Evolutionary conservation across 1,140 invertebrate genomes (phyloP).

Genomic region (Drosophila bipectinata): DNA sequence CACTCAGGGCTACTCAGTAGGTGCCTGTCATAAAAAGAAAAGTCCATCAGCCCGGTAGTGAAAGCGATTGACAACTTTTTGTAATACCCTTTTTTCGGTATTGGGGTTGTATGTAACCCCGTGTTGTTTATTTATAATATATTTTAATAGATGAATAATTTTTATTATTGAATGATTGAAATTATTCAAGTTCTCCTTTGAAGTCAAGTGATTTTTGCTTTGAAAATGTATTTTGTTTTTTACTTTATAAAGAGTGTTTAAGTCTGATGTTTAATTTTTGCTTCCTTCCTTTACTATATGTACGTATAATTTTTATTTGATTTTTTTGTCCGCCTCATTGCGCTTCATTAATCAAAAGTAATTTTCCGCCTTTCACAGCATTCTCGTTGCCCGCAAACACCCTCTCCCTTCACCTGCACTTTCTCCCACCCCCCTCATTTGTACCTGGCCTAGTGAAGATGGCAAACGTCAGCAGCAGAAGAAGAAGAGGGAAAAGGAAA

Average conservation of each 20-base stretch:
- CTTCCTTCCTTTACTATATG: constrained; percentile 10
- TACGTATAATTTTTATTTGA: constrained; percentile 54
- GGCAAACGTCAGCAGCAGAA: constrained; percentile 61
- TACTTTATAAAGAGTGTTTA: constrained; percentile 24
- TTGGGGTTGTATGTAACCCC: not conserved
- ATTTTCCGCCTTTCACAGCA: constrained; percentile 68
- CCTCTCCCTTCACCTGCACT: not conserved
- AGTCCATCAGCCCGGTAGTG: constrained; percentile 4
- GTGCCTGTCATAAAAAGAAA: constrained; percentile 44
- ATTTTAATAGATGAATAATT: no score
- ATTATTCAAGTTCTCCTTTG: no score
- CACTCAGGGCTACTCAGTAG: constrained; percentile 40
- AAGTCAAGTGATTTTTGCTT: not conserved
- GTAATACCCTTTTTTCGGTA: constrained; percentile 25
- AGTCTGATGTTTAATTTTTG: constrained; percentile 15
- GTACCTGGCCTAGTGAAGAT: constrained; percentile 64
- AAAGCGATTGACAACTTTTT: constrained; percentile 43
- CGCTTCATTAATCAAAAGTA: constrained; percentile 81
- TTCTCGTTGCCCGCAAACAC: not conserved
- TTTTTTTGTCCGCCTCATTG: constrained; percentile 58
- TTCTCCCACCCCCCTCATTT: not conserved
- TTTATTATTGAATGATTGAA: no score
- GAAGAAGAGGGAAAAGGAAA: constrained; percentile 21
- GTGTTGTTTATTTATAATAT: no score
- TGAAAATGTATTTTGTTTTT: not conserved